Conservation (phyloP, 2,797 vertebrate genomes). For the Enteromius paludinosus region DNA sequence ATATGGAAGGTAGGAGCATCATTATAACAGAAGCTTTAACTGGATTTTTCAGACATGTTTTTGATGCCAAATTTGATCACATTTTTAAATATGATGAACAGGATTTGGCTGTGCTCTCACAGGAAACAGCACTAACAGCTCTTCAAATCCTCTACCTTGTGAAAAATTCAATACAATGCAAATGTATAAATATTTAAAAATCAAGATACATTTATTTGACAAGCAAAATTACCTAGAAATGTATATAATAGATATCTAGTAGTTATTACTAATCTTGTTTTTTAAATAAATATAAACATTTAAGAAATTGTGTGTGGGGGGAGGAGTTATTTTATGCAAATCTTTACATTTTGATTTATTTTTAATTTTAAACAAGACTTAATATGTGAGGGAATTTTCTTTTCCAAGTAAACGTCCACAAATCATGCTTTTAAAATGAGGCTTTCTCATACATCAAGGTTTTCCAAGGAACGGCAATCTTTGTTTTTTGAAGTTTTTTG, state of each 20-base stretch:
- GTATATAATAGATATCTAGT: not conserved
- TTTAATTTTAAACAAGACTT: not conserved
- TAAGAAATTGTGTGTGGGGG: not conserved
- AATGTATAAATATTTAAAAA: not conserved
- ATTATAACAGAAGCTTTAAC: conserved; percentile 41
- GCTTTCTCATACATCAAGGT: not conserved
- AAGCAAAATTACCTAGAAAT: not conserved
- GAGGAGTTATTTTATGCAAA: not conserved
- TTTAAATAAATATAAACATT: not conserved
- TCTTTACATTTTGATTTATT: not conserved
- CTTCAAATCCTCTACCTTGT: conserved; percentile 61
- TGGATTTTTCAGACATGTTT: conserved; percentile 43
- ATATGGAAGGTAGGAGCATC: conserved; percentile 21
- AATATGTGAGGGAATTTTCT: not conserved
- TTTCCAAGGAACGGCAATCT: not conserved
- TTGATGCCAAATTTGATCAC: conserved; percentile 48
- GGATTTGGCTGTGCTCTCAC: conserved; percentile 67
- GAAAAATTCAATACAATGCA: not conserved
- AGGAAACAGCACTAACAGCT: conserved; percentile 55
- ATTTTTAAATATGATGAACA: conserved; percentile 68
- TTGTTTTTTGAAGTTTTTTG: not conserved
- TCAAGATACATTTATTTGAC: not conserved
- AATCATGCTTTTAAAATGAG: not conserved
- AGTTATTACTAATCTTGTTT: not conserved
- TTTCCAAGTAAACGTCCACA: not conserved